Evolutionary conservation across 2,113 vertebrate species (phyloP).

Genomic region (Eolophus roseicapilla): DNA sequence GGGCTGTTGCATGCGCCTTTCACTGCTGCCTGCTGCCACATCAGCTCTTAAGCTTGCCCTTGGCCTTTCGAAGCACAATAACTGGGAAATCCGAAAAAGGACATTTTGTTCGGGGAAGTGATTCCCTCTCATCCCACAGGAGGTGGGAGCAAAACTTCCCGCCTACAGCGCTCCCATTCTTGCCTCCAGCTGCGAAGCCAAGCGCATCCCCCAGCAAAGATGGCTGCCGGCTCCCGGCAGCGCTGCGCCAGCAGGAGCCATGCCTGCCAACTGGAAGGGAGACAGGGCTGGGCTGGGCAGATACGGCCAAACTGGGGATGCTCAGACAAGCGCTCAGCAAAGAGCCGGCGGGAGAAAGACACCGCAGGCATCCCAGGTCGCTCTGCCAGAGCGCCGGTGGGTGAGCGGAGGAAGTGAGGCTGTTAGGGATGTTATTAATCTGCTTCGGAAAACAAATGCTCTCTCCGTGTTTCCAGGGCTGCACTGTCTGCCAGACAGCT

Average conservation of each 20-base stretch:
- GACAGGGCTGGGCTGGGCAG: background rate
- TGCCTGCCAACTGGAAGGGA: background rate
- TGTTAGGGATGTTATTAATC: constrained; percentile 29
- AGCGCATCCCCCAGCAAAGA: background rate
- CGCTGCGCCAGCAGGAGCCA: background rate
- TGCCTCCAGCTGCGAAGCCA: background rate
- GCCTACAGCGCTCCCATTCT: background rate
- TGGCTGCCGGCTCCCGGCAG: background rate
- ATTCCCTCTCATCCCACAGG: background rate
- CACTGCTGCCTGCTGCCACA: background rate
- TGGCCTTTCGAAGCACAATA: background rate
- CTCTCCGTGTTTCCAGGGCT: constrained; percentile 14
- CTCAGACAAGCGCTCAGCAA: background rate
- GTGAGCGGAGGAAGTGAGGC: constrained; percentile 42
- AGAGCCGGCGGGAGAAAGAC: constrained; percentile 14
- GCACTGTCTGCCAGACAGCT: constrained; percentile 44
- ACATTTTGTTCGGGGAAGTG: background rate
- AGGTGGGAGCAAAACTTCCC: background rate
- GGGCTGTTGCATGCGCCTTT: background rate
- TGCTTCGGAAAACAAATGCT: constrained; percentile 20
- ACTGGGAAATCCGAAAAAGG: background rate
- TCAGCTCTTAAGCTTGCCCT: background rate
- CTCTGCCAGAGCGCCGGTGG: constrained; percentile 30
- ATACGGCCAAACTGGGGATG: background rate
- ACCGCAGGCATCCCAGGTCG: background rate